A percentile compares a stretch with the other conserved stretches of the same genome.
Evolutionary conservation across 2,113 vertebrate species (phyloP).

Genomic region (Chlorocebus sabaeus): DNA sequence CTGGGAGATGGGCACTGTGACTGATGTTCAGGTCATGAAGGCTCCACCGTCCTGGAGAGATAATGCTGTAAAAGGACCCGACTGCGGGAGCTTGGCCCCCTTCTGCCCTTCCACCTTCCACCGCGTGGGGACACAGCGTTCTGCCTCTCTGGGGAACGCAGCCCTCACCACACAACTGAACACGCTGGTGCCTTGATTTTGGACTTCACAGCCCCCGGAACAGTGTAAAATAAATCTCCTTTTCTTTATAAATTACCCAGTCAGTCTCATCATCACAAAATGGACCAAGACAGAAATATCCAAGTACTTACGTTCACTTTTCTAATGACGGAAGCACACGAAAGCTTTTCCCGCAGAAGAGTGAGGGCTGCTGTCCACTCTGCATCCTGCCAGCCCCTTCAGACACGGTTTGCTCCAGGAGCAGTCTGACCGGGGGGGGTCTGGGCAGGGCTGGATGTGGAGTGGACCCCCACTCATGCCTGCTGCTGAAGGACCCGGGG

Average conservation of each 20-base stretch:
- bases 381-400: fast-evolving
- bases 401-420: too few relatives aligned
- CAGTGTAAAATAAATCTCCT: not conserved
- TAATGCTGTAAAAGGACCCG: not conserved
- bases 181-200: fast-evolving
- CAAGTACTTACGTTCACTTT: fast-evolving
- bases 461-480: fast-evolving
- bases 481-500: fast-evolving
- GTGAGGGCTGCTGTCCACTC: fast-evolving
- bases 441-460: fast-evolving
- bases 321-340: fast-evolving
- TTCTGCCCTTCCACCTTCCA: fast-evolving
- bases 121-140: not conserved
- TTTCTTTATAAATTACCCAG: not conserved
- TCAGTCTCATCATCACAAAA: not conserved
- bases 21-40: too few relatives aligned
- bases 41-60: too few relatives aligned
- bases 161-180: not conserved
- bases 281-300: not conserved
- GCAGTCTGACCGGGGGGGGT: not conserved
- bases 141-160: too few relatives aligned
- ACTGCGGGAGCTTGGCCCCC: not conserved
- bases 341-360: fast-evolving
- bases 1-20: not conserved
- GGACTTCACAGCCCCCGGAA: not conserved